Base-by-base conservation (phyloP, 2,113 vertebrate species). In the Bufo bufo region DNA sequence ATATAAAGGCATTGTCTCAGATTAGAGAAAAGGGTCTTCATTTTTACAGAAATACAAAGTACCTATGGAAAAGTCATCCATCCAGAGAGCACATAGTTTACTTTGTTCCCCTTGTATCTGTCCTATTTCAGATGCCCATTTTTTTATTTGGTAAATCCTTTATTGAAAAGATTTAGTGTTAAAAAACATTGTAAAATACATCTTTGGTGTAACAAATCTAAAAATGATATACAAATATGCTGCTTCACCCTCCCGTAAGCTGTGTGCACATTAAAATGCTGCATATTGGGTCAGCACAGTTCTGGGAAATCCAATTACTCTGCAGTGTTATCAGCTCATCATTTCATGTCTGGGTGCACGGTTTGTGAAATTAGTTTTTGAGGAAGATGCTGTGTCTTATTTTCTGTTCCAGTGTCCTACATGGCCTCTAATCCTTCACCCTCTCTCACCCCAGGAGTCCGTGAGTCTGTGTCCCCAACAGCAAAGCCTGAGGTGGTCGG, bases 401-500 rank as follows among this genome's bases (percentile, higher is more conserved):
- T 86, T 43, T 59, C 83, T 52, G 86, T 79, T 17, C 0, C 0
- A 54, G 59, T 58, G 7, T 82, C 77, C 2, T 0, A 0, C 59
- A 43, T 69, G 12, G 90, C 56, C 16, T 56, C 69, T 87, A 89
- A 66, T 50, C 7, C 74, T 79, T 87, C 84, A 90, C 85, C 90
- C n/a, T 93, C 85, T 89, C 90, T 89, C 74, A 8, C 2, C 66
- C 0, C 58, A 92, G 98, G 98, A 20, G 97, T 99, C 81, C 94
- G 97, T 90, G 98, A 99, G 84, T 97, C 97, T 0, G 97, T 99
- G 91, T 99, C 97, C 10, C 97, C 97, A 83, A 98, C 96, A 0
- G 94, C 94, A 33, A 95, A 94, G 87, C 95, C 95, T 0, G 94
- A 93, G 14, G 89, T 92, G 8, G 93, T 95, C 3, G 95, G 95